Base-by-base conservation (phyloP, 2,797 vertebrate species). In the Lepus townsendii region DNA sequence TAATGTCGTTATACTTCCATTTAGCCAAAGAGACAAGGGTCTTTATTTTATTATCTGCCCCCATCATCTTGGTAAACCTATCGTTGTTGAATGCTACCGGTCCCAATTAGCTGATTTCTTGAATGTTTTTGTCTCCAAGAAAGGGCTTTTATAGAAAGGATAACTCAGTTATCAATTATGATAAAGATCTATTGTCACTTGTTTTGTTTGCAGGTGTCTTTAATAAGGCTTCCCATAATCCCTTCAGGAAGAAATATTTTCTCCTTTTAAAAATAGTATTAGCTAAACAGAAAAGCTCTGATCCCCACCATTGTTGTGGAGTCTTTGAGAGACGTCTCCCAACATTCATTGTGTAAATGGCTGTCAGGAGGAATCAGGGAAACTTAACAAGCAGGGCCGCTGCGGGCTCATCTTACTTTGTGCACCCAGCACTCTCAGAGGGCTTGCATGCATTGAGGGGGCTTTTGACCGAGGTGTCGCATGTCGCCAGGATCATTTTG, bases 331-430 rank as follows among this genome's bases (percentile, higher is more conserved):
- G 99, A 98, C 99, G 98, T 99, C 99, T 99, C 99, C 99, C 99
- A 98, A 99, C 98, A 99, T 99, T 99, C 99, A 99, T 99, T 99
- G 99, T 99, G 99, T 99, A 99, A 99, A 99, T 99, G 99, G 99
- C 99, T 99, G 99, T 99, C 99, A 99, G 98, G 98, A 98, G 98
- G 99, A 99, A 99, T 99, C 99, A 99, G 99, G 99, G 99, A 99
- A 99, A 99, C 98, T 99, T 99, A 96, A 98, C 99, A 99, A 99
- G 99, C 99, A 99, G 98, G 98, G 99, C 98, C 96, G 98, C 98
- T 98, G 99, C 98, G 98, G 99, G 99, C 99, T 99, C 99, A 98
- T 99, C 98, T 98, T 97, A 98, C 98, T 98, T 98, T 97, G 98
- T 98, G 97, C 94, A 96, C 97, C 97, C 98, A 98, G 98, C 98